phyloP scores from a whole-genome alignment of 2,888 invertebrate genomes.

The Empis livida region DNA sequence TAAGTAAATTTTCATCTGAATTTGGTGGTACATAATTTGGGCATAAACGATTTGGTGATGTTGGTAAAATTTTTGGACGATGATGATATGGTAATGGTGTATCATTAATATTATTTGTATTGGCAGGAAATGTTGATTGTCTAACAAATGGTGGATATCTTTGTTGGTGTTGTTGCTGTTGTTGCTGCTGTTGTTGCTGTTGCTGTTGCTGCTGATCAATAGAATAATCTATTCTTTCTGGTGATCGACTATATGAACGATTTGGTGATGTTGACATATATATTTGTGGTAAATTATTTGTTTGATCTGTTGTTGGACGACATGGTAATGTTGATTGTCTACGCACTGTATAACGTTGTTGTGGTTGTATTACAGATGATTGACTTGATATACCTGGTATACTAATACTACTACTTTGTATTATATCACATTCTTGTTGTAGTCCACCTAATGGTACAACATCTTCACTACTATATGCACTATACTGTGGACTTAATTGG shows the following conservation, averaged over 20 bases:
- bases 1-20: constrained; percentile 11
- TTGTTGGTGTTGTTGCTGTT: constrained; percentile 21
- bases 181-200: constrained; percentile 18
- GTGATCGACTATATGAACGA: constrained; percentile 30
- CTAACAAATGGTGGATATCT: constrained; percentile 32
- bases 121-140: constrained; percentile 32
- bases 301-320: constrained; percentile 15
- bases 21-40: constrained; percentile 17
- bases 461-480: constrained; percentile 27
- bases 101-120: constrained; percentile 10
- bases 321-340: constrained; percentile 34
- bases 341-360: constrained; percentile 19
- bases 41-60: constrained; percentile 22
- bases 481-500: constrained; percentile 28
- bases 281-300: constrained; percentile 18
- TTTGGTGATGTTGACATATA: constrained; percentile 34
- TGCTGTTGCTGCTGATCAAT: no score
- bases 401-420: constrained; percentile 14
- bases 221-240: constrained; percentile 22
- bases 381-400: constrained; percentile 9
- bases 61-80: constrained; percentile 26
- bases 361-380: constrained; percentile 5
- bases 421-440: constrained; percentile 16
- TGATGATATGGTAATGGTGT: constrained; percentile 5
- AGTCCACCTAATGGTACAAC: constrained; percentile 19